Conservation (phyloP, 2,113 vertebrate species). For the Scortum barcoo region DNA sequence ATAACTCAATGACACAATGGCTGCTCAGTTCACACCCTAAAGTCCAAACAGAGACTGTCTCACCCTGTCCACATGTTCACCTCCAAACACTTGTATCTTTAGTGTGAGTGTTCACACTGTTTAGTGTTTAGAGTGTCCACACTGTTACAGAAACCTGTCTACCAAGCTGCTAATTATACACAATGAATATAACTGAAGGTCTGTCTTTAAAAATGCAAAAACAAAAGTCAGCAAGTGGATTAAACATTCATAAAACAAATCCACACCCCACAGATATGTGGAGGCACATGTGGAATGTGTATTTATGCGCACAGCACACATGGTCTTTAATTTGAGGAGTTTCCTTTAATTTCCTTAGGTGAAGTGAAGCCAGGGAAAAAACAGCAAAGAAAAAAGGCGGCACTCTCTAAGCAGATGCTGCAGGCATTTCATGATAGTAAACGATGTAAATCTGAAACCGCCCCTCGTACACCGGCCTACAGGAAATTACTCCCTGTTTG, state of each 20-base stretch:
- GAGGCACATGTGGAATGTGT: background rate
- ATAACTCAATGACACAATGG: background rate
- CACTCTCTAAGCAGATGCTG: background rate
- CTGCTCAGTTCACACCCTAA: background rate
- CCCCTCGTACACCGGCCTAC: conserved; percentile 7
- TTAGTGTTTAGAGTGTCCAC: background rate
- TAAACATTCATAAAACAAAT: background rate
- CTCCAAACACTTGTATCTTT: background rate
- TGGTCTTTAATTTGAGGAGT: background rate
- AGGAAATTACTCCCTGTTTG: conserved; percentile 60
- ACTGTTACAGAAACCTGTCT: background rate
- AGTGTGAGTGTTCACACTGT: background rate
- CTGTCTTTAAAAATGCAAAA: background rate
- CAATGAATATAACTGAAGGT: background rate
- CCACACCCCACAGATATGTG: background rate
- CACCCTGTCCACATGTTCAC: background rate
- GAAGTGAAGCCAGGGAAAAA: too few relatives aligned
- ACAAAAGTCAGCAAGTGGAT: background rate
- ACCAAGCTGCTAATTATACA: background rate
- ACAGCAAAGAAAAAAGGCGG: background rate
- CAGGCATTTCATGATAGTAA: conserved; percentile 30
- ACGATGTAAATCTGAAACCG: background rate
- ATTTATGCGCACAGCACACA: background rate
- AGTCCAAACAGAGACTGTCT: background rate
- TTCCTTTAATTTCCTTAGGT: conserved; percentile 5